A percentile compares a stretch with the other conserved stretches of the same genome.
phyloP scores from a whole-genome alignment of 2,113 vertebrate genomes.

The Candoia aspera region DNA sequence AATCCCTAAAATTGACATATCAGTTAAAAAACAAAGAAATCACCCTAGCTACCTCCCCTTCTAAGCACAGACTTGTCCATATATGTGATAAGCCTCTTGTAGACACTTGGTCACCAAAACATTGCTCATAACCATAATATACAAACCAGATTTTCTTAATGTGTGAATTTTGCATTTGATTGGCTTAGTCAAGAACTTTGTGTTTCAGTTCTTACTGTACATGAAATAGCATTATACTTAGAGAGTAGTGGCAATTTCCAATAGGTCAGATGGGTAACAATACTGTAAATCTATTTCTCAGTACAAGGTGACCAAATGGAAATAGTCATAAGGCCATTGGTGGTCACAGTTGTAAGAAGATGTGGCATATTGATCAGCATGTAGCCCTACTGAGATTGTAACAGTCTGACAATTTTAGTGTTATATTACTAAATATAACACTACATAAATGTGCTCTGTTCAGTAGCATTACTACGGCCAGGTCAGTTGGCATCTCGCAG shows the following conservation, averaged over 20 bases:
- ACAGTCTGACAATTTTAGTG: not conserved
- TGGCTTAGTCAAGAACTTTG: not conserved
- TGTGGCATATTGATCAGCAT: not conserved
- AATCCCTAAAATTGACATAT: not conserved
- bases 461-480: not conserved
- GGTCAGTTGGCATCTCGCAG: not conserved
- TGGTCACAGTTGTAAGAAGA: not conserved
- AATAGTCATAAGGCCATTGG: not conserved
- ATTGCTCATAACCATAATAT: not conserved
- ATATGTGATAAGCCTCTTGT: not conserved
- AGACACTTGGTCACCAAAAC: not conserved
- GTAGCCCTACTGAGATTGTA: not conserved
- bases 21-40: not conserved
- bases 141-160: not conserved
- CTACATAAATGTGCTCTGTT: rapidly evolving
- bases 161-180: not conserved
- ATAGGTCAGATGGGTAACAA: not conserved
- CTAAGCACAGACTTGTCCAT: not conserved
- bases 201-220: not conserved
- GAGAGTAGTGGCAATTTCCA: not conserved
- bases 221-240: not conserved
- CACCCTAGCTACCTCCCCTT: not conserved
- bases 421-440: not conserved
- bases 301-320: not conserved
- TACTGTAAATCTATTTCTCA: not conserved